These are phyloP conservation scores for Athripsodes cinereus DNA, from an alignment of 2,888 invertebrate genomes.

Conservation along the genomic window DNA sequence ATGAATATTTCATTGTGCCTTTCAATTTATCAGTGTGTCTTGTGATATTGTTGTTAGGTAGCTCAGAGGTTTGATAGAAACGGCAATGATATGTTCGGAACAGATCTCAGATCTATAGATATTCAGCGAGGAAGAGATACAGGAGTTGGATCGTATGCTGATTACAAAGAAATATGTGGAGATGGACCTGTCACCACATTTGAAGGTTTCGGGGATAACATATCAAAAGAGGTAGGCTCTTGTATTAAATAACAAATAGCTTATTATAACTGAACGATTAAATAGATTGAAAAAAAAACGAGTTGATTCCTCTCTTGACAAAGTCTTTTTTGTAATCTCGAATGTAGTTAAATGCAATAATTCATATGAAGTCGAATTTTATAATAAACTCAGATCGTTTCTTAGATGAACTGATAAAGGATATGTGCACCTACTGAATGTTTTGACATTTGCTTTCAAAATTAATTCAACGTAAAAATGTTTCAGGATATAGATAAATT, in stretches of 20 bases:
- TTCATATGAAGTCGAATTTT: too few relatives aligned
- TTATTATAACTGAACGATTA: too few relatives aligned
- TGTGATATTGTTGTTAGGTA: conserved; percentile 2
- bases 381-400: too few relatives aligned
- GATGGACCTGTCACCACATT: conserved; percentile 33
- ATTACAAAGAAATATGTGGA: conserved; percentile 43
- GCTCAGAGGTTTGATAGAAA: conserved; percentile 6
- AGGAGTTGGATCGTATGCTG: conserved; percentile 57
- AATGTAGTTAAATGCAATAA: too few relatives aligned
- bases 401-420: too few relatives aligned
- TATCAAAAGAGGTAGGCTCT: conserved; percentile 41
- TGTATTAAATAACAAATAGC: too few relatives aligned
- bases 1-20: not conserved
- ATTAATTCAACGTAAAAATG: not conserved
- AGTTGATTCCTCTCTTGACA: too few relatives aligned
- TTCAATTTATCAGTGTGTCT: too few relatives aligned
- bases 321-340: too few relatives aligned
- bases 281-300: too few relatives aligned
- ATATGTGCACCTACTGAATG: not conserved
- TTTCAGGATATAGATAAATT: conserved; percentile 52
- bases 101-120: conserved; percentile 58
- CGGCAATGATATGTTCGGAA: conserved; percentile 33
- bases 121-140: conserved; percentile 61
- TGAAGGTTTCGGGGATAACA: conserved; percentile 47
- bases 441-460: too few relatives aligned